phyloP scores from a whole-genome alignment of 2,113 vertebrate genomes.

The Neolamprologus modestus region DNA sequence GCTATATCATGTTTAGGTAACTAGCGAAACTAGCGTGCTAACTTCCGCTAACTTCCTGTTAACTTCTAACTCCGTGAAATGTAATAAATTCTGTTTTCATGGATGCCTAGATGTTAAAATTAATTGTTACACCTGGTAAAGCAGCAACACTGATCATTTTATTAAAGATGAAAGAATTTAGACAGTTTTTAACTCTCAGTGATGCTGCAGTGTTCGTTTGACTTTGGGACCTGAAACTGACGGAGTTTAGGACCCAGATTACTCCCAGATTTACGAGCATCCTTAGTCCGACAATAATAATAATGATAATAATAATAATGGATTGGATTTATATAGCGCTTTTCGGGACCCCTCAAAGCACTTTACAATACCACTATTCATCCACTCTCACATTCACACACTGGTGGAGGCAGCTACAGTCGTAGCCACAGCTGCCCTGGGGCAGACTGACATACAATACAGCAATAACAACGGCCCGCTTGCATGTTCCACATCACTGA shows the following conservation, averaged over 20 bases:
- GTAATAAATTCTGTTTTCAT: not conserved
- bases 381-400: accelerated
- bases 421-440: not conserved
- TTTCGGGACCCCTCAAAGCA: accelerated
- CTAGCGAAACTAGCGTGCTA: accelerated
- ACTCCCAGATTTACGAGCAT: not conserved
- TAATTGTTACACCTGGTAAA: not conserved
- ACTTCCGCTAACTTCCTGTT: accelerated
- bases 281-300: not conserved
- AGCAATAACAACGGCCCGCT: not conserved
- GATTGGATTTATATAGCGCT: not conserved
- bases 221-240: accelerated
- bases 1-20: accelerated
- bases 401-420: not conserved
- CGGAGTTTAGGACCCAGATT: not conserved
- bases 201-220: not conserved
- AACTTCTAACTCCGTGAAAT: accelerated
- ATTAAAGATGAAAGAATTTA: accelerated
- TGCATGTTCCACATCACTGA: not conserved
- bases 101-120: accelerated
- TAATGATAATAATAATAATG: not conserved
- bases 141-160: accelerated
- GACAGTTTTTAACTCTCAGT: not conserved
- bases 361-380: accelerated
- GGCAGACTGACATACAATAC: accelerated